phyloP scores from a whole-genome alignment of 2,888 invertebrate species.

The Agelastica alni region DNA sequence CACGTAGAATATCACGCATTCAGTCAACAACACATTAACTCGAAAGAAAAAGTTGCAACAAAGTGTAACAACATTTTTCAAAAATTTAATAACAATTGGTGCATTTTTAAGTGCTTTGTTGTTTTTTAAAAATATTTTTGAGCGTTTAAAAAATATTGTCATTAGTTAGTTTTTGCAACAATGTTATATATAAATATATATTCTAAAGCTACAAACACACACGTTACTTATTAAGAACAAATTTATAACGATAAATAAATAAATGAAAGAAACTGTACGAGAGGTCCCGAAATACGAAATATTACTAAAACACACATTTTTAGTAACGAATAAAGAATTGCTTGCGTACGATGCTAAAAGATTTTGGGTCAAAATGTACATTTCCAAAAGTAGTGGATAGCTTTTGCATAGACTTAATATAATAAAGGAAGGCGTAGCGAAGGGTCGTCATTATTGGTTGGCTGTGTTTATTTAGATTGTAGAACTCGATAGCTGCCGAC shows the following conservation, averaged over 20 bases:
- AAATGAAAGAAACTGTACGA: neutral
- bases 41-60: slow-evolving; percentile 15
- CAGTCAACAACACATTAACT: slow-evolving; percentile 17
- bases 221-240: slow-evolving; percentile 17
- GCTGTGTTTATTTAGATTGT: too few species aligned
- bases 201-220: slow-evolving; percentile 31
- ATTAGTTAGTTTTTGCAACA: slow-evolving; percentile 33
- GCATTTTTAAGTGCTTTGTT: slow-evolving; percentile 33
- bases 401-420: too few species aligned
- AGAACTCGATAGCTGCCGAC: too few species aligned
- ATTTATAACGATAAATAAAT: neutral
- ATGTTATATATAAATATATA: too few species aligned
- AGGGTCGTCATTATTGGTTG: too few species aligned
- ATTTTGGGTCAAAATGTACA: too few species aligned
- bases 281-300: too few species aligned
- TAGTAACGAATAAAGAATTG: too few species aligned
- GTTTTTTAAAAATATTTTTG: slow-evolving; percentile 27
- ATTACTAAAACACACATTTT: too few species aligned
- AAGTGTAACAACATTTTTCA: slow-evolving; percentile 18
- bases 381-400: too few species aligned
- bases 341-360: too few species aligned
- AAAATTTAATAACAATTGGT: slow-evolving; percentile 24
- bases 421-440: too few species aligned
- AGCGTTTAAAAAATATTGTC: slow-evolving; percentile 28
- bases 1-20: slow-evolving; percentile 23